Evolutionary conservation across 2,888 invertebrate genomes (phyloP).

Genomic region (Cheilosia urbana): DNA sequence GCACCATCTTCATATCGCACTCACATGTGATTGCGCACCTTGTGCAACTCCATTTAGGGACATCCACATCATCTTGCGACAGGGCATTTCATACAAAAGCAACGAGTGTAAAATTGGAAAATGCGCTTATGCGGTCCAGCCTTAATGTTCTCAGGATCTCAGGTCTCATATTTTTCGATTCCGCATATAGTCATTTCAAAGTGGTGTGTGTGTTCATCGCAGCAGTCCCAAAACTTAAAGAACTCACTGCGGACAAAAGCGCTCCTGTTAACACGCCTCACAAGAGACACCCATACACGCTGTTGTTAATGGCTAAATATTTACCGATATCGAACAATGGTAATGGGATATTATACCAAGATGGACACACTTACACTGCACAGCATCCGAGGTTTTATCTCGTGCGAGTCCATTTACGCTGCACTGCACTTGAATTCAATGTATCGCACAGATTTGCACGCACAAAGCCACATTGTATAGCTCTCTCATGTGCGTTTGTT

Average conservation of each 20-base stretch:
- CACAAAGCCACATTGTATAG: neutral
- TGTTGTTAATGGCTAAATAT: conserved; percentile 57
- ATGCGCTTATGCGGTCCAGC: conserved; percentile 63
- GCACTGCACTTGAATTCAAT: conserved; percentile 50
- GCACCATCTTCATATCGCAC: conserved; percentile 26
- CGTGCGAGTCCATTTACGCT: conserved; percentile 46
- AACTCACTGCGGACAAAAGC: conserved; percentile 16
- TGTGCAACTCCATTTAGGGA: conserved; percentile 16
- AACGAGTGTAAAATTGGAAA: conserved; percentile 44
- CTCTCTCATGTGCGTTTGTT: conserved; percentile 46
- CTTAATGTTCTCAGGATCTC: conserved; percentile 15
- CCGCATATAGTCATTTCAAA: conserved; percentile 13
- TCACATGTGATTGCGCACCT: conserved; percentile 56
- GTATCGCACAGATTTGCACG: neutral
- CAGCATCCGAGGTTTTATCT: conserved; percentile 9
- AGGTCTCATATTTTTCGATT: conserved; percentile 1
- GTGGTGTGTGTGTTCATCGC: neutral
- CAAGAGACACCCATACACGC: neutral
- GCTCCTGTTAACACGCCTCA: conserved; percentile 38
- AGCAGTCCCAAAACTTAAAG: neutral
- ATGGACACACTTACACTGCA: conserved; percentile 34
- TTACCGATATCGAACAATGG: conserved; percentile 59
- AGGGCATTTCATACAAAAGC: conserved; percentile 11
- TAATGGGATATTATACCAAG: conserved; percentile 63
- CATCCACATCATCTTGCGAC: conserved; percentile 2